Base-by-base conservation (phyloP, 2,888 invertebrate genomes). In the Saturnia japonica region DNA sequence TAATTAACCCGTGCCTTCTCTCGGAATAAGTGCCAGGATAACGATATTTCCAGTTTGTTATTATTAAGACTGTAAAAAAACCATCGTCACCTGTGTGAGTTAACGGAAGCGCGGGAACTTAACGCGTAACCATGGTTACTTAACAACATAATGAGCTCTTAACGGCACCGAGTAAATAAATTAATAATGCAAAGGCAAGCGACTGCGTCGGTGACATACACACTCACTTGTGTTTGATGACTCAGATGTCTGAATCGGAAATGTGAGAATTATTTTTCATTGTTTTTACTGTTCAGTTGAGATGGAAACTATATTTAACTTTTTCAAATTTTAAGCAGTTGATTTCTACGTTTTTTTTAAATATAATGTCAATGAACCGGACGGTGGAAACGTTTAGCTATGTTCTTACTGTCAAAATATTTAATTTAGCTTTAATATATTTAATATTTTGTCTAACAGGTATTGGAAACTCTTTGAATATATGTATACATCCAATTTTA, bases 101-200 rank as follows among this genome's bases (percentile, higher is more conserved):
- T 68, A 73, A 72, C 73, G 73, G 73, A 74, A 73, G 62, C 72
- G 73, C 68, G 72, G 70, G 40, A 54, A 68, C 68, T 42, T 66
- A 40, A 54, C 66, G 57, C 57, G 66, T 70, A 66, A 51, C 51
- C 64, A 70, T 70, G 70, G 42, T 70, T 71, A 67, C 67, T 72
- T 68, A 43, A 68, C 70, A 70, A 71, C 64, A 28, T 74, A 74
- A 75, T 71, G 74, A 74, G 70, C 68, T 74, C 74, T 76, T 74
- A 75, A 75, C 74, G 74, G 71, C 70, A 66, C 67, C 25, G 69
- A 64, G 71, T 72, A 73, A 66, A 73, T 73, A 72, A 73, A 74
- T 74, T 72, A 71, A 73, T 66, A 62, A 28, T 62, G 28, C 34
- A 25, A 47, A n/a, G 64, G 9, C 40, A 40, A n/a, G 34, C 19